Evolutionary conservation across 2,113 vertebrate genomes (phyloP), one percentile per base, ranked within the genome.

Genomic region (Stigmatopora nigra): DNA sequence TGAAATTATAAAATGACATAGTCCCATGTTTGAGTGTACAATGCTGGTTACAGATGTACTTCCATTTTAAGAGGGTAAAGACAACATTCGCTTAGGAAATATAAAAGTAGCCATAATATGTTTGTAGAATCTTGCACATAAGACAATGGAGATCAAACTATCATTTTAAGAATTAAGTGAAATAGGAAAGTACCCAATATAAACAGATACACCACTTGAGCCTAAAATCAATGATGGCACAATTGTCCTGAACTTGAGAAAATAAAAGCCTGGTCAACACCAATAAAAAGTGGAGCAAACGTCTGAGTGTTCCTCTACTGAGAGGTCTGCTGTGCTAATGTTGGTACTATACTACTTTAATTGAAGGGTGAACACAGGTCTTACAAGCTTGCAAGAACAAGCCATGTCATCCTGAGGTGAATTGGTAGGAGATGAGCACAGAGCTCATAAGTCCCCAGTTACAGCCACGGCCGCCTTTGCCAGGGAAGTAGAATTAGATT

Each of bases 161-260:
- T 53, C 51, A 12, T 12, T 53, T 53, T 59, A 74, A 60, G 57
- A 41, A 12, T 49, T 15, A 48, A 64, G 38, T 48, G 55, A 65
- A 65, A 65, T 11, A 47, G 59, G 31, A 66, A 70, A 56, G 73
- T 48, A 61, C 52, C 53, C 65, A 49, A 75, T 85, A 86, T 87
- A 75, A 86, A 83, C 63, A 60, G 64, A 79, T 41, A 81, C 35
- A 66, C 70, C 78, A 71, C 81, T 84, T 73, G 59, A 76, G 70
- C 41, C 17, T 49, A 48, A 70, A 85, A 82, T 88, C 79, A 69
- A 82, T 82, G 68, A 78, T 68, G 7, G 36, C 46, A 80, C 71
- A 86, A 81, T 83, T 78, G 71, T 71, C 76, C 75, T 35, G 59
- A 77, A 79, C 76, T 76, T 48, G 70, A 71, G 64, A 68, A 84